Evolutionary conservation across 2,888 invertebrate genomes (phyloP).

Genomic region (Drosophila subquinaria): DNA sequence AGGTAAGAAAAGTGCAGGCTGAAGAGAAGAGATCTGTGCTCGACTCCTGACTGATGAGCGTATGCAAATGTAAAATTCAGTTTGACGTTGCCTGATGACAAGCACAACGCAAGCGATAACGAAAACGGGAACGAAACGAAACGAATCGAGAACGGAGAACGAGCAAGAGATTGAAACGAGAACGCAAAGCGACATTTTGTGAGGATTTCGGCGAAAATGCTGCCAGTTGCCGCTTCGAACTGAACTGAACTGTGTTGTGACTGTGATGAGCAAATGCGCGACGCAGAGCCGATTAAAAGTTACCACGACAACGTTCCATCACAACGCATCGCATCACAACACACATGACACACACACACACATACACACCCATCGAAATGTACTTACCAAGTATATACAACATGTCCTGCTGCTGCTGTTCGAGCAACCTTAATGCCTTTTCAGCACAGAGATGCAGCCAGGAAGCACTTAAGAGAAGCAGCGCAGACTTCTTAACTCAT

Average conservation of each 20-base stretch:
- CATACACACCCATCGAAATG: constrained; percentile 3
- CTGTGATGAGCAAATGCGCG: constrained; percentile 54
- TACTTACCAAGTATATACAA: not conserved
- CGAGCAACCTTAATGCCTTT: constrained; percentile 20
- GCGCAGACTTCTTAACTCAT: constrained; percentile 8
- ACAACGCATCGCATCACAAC: constrained; percentile 32
- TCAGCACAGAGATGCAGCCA: constrained; percentile 7
- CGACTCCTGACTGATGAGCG: constrained; percentile 67
- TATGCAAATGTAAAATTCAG: constrained; percentile 74
- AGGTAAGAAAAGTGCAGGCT: constrained; percentile 17
- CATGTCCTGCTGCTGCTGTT: constrained; percentile 7
- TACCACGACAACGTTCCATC: constrained; percentile 70
- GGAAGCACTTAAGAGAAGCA: constrained; percentile 1
- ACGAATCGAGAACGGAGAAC: constrained; percentile 22
- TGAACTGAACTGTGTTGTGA: not conserved
- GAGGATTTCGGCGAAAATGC: constrained; percentile 37
- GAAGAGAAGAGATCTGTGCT: constrained; percentile 17
- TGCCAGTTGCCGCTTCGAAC: constrained; percentile 7
- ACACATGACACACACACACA: constrained; percentile 16
- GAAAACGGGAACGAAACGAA: constrained; percentile 20
- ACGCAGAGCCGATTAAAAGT: constrained; percentile 82
- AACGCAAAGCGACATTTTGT: constrained; percentile 31
- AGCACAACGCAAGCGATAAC: constrained; percentile 28
- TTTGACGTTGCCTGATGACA: constrained; percentile 67
- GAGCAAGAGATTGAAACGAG: constrained; percentile 4